Conservation (phyloP, 2,888 invertebrate genomes). For the Melanchra persicariae region DNA sequence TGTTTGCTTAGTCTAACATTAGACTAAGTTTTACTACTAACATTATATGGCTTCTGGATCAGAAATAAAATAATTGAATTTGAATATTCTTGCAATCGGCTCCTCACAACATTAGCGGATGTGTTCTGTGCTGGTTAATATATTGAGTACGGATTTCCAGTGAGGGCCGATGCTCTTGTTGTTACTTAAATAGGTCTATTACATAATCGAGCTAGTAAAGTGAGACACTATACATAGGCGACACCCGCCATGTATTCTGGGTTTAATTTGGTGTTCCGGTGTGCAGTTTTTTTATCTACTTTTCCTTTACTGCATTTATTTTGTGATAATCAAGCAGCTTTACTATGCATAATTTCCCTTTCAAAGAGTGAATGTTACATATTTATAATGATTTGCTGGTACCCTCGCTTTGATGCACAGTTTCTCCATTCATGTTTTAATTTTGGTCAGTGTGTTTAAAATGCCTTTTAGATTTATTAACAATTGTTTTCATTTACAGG, state of each 20-base stretch:
- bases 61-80: too few species aligned
- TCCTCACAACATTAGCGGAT: not conserved
- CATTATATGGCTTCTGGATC: too few species aligned
- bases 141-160: too few species aligned
- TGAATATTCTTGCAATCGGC: not conserved
- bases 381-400: not conserved
- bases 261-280: too few species aligned
- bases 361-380: not conserved
- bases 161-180: too few species aligned
- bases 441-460: not conserved
- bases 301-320: not conserved
- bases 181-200: too few species aligned
- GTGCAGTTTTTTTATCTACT: not conserved
- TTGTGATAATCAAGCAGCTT: too few species aligned
- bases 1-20: too few species aligned
- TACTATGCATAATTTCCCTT: not conserved
- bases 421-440: not conserved
- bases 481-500: slow-evolving; percentile 77
- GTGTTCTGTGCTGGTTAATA: not conserved
- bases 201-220: too few species aligned
- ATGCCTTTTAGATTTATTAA: not conserved
- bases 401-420: not conserved
- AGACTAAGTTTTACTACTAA: too few species aligned
- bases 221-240: too few species aligned
- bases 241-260: too few species aligned